These are phyloP conservation scores for Microvelia longipes DNA, from an alignment of 1,140 invertebrate species.

Conservation along the genomic window DNA sequence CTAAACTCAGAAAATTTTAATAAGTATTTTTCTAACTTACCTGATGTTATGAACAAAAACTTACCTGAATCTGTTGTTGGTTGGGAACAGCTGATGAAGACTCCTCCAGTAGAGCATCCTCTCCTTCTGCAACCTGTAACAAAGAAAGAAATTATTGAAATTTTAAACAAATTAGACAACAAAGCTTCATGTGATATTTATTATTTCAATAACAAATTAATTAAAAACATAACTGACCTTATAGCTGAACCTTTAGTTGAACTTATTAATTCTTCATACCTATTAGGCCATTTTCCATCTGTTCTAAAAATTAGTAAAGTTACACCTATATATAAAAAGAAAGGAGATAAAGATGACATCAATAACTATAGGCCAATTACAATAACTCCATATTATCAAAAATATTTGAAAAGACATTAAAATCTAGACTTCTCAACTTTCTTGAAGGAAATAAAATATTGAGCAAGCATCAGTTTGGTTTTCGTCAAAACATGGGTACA, in stretches of 20 bases:
- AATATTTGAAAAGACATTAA: conserved; percentile 7
- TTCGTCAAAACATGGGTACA: conserved; percentile 7
- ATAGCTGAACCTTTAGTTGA: not conserved
- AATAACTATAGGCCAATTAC: not conserved
- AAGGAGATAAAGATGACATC: not conserved
- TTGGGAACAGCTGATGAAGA: not conserved
- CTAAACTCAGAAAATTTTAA: not conserved
- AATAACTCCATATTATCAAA: not conserved
- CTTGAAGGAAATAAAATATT: conserved; percentile 5
- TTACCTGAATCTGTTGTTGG: not conserved
- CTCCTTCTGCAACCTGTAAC: not conserved
- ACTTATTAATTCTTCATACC: not conserved
- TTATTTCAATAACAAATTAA: not conserved
- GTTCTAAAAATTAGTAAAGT: not conserved
- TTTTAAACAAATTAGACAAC: not conserved
- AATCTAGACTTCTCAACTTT: not conserved
- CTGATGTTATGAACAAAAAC: not conserved
- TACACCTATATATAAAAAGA: not conserved
- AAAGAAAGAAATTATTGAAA: not conserved
- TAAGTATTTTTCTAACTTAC: not conserved
- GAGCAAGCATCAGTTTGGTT: conserved; percentile 10
- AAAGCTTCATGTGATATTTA: not conserved
- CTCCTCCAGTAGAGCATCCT: not conserved
- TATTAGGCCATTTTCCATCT: not conserved
- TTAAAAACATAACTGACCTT: not conserved